Base-by-base conservation (phyloP, 2,888 invertebrate species). In the Perizoma flavofasciatum region DNA sequence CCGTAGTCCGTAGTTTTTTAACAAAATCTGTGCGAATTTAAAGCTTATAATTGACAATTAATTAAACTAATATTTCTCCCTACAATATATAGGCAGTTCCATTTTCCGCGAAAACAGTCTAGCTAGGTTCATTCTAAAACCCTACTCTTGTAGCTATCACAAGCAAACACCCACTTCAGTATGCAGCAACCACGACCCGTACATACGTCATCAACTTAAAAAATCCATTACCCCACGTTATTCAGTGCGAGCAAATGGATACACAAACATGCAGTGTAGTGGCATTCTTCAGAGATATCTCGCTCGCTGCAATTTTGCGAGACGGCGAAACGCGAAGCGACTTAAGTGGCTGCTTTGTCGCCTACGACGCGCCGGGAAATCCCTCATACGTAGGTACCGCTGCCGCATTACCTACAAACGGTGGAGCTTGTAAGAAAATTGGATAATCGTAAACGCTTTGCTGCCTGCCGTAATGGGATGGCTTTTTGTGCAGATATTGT, bases 271-370 rank as follows among this genome's bases (percentile, higher is more conserved):
- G 74, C 70, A 70, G 71, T 74, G 74, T 70, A 71, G 72, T 69
- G 68, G 72, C 66, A 68, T 71, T 75, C 77, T 78, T 70, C 73
- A 66, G 71, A 77, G 75, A 83, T 82, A 80, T 81, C 79, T 75
- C 61, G 67, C 79, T 75, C 61, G 67, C 77, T 76, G 82, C 82
- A 83, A n/a, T 85, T 86, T 79, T 76, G 76, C 72, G 80, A 79
- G 76, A 80, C 78, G 77, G 74, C 73, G 75, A 77, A 79, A 79
- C 73, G 72, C 72, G 70, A 63, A 67, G 71, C 72, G 70, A 62
- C 67, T 75, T 82, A 83, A 87, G 86, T 86, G 85, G 82, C 79
- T 79, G 78, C 79, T 83, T 82, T 81, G 80, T 81, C 77, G 76
- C 69, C 65, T 65, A 66, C 68, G 67, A 66, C 65, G 68, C 67